Conservation (phyloP, 2,888 invertebrate genomes). For the Lasioglossum lativentre region DNA sequence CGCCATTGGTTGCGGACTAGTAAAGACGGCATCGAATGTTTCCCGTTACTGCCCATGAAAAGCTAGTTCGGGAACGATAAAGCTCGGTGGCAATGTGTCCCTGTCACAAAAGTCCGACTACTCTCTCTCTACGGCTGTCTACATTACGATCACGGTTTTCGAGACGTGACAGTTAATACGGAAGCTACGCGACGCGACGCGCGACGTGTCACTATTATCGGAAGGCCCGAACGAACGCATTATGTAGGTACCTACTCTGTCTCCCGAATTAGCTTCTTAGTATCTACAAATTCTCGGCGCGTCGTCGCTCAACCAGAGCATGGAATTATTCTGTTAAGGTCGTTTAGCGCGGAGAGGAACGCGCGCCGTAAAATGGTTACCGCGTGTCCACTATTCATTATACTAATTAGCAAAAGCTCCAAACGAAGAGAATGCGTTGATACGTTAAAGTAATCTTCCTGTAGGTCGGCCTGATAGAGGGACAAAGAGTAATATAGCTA, state of each 20-base stretch:
- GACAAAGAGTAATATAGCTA: neutral
- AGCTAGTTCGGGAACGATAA: conserved; percentile 50
- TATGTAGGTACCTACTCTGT: neutral
- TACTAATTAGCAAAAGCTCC: neutral
- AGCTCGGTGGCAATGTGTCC: conserved; percentile 46
- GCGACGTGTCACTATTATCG: neutral
- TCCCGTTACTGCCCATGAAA: conserved; percentile 59
- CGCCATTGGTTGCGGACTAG: conserved; percentile 46
- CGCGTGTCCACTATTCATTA: neutral
- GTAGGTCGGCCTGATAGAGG: no score
- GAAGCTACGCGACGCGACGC: neutral
- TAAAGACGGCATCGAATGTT: conserved; percentile 50
- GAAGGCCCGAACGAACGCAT: neutral
- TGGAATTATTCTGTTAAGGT: neutral
- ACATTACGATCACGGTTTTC: conserved; percentile 41
- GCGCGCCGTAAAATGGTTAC: neutral
- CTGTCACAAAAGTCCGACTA: conserved; percentile 41
- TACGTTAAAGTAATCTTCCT: neutral
- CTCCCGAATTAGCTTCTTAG: conserved; percentile 2
- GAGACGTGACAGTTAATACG: conserved; percentile 33
- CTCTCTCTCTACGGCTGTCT: conserved; percentile 19
- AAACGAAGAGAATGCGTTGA: neutral
- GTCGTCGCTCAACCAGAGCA: neutral
- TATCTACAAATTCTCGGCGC: neutral
- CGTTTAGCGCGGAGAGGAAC: neutral